phyloP scores from a whole-genome alignment of 2,113 vertebrate species.

The Peromyscus californicus region DNA sequence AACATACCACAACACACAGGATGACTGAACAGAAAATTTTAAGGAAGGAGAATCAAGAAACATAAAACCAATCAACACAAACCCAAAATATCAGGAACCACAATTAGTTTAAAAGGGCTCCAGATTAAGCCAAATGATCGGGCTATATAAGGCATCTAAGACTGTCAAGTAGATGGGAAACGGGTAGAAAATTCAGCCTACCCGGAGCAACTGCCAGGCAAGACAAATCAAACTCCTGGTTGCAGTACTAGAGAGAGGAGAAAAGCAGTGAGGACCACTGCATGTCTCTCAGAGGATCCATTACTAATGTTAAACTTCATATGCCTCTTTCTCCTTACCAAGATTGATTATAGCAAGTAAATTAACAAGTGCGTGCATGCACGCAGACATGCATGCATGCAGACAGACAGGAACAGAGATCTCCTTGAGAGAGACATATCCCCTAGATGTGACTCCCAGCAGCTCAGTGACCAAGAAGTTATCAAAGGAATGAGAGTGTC shows the following conservation, averaged over 20 bases:
- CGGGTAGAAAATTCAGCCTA: not conserved
- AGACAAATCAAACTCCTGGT: not conserved
- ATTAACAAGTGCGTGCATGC: not conserved
- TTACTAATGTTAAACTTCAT: not conserved
- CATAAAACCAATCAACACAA: not conserved
- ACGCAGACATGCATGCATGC: not conserved
- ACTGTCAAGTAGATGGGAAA: too few relatives aligned
- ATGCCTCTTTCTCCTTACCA: not conserved
- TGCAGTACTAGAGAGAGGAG: not conserved
- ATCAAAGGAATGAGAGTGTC: not conserved
- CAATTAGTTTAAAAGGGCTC: not conserved
- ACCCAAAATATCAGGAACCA: not conserved
- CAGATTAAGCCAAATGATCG: not conserved
- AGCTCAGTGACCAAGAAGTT: not conserved
- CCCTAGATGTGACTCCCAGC: not conserved
- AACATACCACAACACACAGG: not conserved
- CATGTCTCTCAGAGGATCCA: fast-evolving
- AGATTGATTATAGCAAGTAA: too few relatives aligned
- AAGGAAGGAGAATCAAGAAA: not conserved
- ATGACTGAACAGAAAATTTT: not conserved
- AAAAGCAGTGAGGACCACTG: not conserved
- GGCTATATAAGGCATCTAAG: not conserved
- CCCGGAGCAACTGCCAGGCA: not conserved
- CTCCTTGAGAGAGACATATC: not conserved
- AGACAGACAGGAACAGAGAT: not conserved